Percentiles rank a stretch among this genome's conserved stretches.
These are phyloP conservation scores for Sebastes hubbsi DNA, from an alignment of 2,797 vertebrate species.

Conservation along the genomic window DNA sequence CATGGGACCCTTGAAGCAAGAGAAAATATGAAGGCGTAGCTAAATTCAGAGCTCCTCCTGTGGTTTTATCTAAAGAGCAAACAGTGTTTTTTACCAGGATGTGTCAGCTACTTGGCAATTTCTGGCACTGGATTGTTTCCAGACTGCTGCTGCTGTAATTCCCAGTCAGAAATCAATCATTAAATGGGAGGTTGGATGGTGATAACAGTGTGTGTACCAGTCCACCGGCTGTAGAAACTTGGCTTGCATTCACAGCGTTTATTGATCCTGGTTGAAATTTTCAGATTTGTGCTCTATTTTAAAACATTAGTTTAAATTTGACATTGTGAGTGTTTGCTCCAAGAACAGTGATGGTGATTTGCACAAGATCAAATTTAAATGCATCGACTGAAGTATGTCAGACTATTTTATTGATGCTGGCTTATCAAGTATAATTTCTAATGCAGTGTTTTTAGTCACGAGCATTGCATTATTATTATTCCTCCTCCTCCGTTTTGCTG, in stretches of 20 bases:
- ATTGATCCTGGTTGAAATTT: neutral
- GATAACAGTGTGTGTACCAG: slow-evolving; percentile 5
- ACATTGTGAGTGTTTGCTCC: neutral
- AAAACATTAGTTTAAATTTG: neutral
- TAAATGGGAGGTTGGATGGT: slow-evolving; percentile 6
- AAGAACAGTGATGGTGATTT: neutral
- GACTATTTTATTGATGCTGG: slow-evolving; percentile 16
- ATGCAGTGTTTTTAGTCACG: slow-evolving; percentile 10
- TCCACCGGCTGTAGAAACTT: neutral
- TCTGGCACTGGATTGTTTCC: neutral
- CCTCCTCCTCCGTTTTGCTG: neutral
- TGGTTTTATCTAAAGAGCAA: slow-evolving; percentile 5
- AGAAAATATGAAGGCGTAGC: neutral
- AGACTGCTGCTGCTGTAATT: slow-evolving; percentile 35
- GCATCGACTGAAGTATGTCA: neutral
- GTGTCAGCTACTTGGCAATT: neutral
- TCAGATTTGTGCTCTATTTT: neutral
- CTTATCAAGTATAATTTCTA: slow-evolving; percentile 2
- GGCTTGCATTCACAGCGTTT: neutral
- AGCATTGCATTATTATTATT: neutral
- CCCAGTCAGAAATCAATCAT: slow-evolving; percentile 45
- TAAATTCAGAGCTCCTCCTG: neutral
- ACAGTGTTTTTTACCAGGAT: neutral
- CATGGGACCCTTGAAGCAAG: slow-evolving; percentile 1
- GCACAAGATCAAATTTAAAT: slow-evolving; percentile 11